Evolutionary conservation across 2,797 vertebrate species (phyloP).

Genomic region (Anguilla anguilla): DNA sequence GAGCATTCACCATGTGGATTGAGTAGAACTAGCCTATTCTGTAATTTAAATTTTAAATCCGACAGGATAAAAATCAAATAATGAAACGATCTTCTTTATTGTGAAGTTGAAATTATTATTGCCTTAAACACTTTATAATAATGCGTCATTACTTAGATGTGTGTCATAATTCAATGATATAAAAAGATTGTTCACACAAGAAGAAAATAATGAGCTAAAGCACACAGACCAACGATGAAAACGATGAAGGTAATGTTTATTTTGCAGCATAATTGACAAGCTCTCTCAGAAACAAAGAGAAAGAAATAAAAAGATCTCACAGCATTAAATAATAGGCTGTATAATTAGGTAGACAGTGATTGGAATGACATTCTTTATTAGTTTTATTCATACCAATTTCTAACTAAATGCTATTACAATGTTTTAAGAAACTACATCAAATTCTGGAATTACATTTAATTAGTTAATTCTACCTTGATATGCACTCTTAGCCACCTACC

Average conservation of each 20-base stretch:
- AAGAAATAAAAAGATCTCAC: not conserved
- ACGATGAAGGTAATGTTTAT: slow-evolving; percentile 55
- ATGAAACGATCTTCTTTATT: not conserved
- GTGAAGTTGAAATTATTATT: slow-evolving; percentile 73
- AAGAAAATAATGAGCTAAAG: slow-evolving; percentile 52
- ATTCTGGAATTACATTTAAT: not conserved
- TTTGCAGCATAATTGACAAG: slow-evolving; percentile 57
- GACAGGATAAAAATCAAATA: not conserved
- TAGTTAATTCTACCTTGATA: not conserved
- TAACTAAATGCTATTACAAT: not conserved
- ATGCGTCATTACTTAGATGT: slow-evolving; percentile 45
- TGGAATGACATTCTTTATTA: not conserved
- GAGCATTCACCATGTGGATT: not conserved
- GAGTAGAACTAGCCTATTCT: not conserved
- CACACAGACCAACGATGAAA: slow-evolving; percentile 48
- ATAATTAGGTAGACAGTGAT: not conserved
- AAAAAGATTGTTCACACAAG: slow-evolving; percentile 63
- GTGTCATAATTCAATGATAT: slow-evolving; percentile 61
- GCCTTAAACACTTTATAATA: slow-evolving; percentile 53
- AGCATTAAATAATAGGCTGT: not conserved
- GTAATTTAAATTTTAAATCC: not conserved
- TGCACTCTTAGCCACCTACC: not conserved
- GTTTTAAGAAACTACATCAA: not conserved
- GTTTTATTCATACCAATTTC: not conserved
- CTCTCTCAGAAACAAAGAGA: slow-evolving; percentile 47